A percentile compares a stretch with the other conserved stretches of the same genome.
phyloP scores from a whole-genome alignment of 2,888 invertebrate genomes.

The Choreutis nemorana region DNA sequence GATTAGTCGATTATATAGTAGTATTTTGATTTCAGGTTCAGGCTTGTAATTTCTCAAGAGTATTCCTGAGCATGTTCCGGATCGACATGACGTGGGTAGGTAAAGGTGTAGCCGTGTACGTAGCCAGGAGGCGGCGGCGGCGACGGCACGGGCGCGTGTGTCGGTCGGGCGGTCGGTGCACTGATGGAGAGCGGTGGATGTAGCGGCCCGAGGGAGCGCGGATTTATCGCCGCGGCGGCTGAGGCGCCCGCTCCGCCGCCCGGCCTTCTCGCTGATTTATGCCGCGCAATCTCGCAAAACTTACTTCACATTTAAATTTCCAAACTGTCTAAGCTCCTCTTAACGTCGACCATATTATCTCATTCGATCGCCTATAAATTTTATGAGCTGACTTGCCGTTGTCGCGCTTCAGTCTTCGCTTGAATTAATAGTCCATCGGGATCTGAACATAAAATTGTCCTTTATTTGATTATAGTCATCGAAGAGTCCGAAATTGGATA shows the following conservation, averaged over 20 bases:
- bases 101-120: conserved; percentile 1
- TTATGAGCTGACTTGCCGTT: conserved; percentile 61
- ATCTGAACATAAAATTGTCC: too few relatives aligned
- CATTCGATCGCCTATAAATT: conserved; percentile 67
- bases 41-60: too few relatives aligned
- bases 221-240: conserved; percentile 5
- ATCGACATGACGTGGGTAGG: too few relatives aligned
- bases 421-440: conserved; percentile 50
- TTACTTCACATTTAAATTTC: conserved; percentile 68
- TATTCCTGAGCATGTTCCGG: too few relatives aligned
- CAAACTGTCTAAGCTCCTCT: conserved; percentile 66
- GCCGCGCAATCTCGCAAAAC: conserved; percentile 65
- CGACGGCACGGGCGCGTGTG: conserved; percentile 4
- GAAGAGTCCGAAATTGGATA: too few relatives aligned
- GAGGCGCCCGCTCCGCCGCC: conserved; percentile 22
- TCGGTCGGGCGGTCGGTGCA: conserved; percentile 6
- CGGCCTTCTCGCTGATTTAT: conserved; percentile 57
- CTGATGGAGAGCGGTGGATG: conserved; percentile 45
- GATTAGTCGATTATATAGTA: too few relatives aligned
- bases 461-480: too few relatives aligned
- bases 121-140: conserved; percentile 5
- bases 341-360: conserved; percentile 66
- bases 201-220: conserved; percentile 33
- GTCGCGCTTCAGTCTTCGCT: conserved; percentile 51
- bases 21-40: too few relatives aligned